phyloP scores from a whole-genome alignment of 1,140 invertebrate species.

The Tetraneura akinire region DNA sequence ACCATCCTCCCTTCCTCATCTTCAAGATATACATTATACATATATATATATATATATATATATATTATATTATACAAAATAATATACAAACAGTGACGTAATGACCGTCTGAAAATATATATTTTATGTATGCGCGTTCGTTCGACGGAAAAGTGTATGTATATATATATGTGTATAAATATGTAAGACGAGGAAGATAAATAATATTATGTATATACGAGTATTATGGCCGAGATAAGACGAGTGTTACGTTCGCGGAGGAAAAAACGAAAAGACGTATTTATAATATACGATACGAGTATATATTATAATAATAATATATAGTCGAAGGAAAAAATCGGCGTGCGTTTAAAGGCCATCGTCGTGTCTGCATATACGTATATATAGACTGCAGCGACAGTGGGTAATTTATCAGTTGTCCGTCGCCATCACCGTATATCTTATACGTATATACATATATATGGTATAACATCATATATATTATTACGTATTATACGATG shows the following conservation, averaged over 20 bases:
- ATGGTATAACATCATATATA: not conserved
- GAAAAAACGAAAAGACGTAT: not conserved
- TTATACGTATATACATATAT: too few relatives aligned
- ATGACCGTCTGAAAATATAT: not conserved
- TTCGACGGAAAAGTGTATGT: not conserved
- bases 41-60: not conserved
- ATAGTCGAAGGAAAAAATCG: slow-evolving; percentile 5
- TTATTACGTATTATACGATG: not conserved
- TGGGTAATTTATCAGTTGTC: slow-evolving; percentile 32
- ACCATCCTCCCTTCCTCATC: too few relatives aligned
- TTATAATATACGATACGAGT: too few relatives aligned
- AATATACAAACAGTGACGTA: not conserved
- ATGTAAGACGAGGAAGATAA: too few relatives aligned
- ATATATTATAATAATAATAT: too few relatives aligned
- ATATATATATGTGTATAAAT: not conserved
- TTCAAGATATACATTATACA: too few relatives aligned
- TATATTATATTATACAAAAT: not conserved
- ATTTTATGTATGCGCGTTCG: too few relatives aligned
- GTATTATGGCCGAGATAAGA: not conserved
- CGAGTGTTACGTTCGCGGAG: not conserved
- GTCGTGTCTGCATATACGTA: too few relatives aligned
- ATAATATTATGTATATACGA: too few relatives aligned
- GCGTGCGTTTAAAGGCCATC: slow-evolving; percentile 11
- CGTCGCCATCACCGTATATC: not conserved
- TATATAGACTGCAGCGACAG: not conserved